Percentiles rank a stretch among this genome's conserved stretches.
Conservation (phyloP, 2,113 vertebrate genomes). For the Colossoma macropomum region DNA sequence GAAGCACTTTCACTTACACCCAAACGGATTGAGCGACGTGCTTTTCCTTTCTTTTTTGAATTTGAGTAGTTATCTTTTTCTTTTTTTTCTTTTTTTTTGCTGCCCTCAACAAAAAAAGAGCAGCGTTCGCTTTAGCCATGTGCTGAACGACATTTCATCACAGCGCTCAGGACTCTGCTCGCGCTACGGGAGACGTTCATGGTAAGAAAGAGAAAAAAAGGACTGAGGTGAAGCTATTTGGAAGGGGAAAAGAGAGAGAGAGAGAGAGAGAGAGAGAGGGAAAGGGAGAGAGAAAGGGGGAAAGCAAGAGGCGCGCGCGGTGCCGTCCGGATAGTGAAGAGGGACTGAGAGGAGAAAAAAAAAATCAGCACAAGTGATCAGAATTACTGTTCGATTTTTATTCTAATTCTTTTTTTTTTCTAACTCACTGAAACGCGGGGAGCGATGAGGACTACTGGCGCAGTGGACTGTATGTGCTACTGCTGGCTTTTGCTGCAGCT, state of each 20-base stretch:
- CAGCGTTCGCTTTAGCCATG: not conserved
- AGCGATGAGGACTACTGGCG: slow-evolving; percentile 80
- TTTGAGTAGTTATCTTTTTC: not conserved
- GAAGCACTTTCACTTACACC: not conserved
- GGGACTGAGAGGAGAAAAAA: not conserved
- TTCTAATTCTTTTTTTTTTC: not conserved
- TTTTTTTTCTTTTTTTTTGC: not conserved
- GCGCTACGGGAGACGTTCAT: slow-evolving; percentile 22
- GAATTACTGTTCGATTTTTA: not conserved
- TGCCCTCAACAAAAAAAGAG: not conserved
- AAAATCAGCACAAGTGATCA: slow-evolving; percentile 14
- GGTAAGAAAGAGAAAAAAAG: slow-evolving; percentile 15
- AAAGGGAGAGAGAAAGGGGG: not conserved
- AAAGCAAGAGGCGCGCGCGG: no score
- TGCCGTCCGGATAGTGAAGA: slow-evolving; percentile 69
- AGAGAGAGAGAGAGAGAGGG: not conserved
- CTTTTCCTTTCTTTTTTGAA: not conserved
- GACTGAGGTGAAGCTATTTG: slow-evolving; percentile 18
- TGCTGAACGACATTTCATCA: not conserved
- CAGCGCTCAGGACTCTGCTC: slow-evolving; percentile 1
- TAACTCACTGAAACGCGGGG: not conserved
- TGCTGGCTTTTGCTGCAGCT: slow-evolving; percentile 85
- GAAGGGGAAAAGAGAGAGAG: slow-evolving; percentile 3
- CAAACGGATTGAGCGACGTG: slow-evolving; percentile 37
- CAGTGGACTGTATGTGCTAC: slow-evolving; percentile 83